phyloP scores from a whole-genome alignment of 2,888 invertebrate genomes.

The Colletes collaris region DNA sequence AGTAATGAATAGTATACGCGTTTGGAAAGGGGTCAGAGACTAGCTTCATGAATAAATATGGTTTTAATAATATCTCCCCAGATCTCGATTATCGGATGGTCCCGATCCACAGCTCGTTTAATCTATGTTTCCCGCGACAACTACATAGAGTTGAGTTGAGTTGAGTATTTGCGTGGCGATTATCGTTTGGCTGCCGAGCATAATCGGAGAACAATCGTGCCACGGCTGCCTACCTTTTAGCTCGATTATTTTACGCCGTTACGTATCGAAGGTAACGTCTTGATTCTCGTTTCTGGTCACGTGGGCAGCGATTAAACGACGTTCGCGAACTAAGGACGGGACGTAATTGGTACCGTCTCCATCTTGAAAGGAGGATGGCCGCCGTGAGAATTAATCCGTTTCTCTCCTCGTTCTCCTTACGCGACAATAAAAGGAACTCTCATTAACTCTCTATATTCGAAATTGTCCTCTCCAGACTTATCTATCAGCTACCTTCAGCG shows the following conservation, averaged over 20 bases:
- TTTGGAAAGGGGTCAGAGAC: too few species aligned
- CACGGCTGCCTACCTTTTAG: not conserved
- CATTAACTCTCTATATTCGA: slow-evolving; percentile 38
- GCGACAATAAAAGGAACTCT: slow-evolving; percentile 31
- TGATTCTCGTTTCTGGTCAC: slow-evolving; percentile 57
- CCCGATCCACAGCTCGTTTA: not conserved
- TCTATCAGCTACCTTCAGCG: not conserved
- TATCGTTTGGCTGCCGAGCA: slow-evolving; percentile 4
- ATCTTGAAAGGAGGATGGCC: slow-evolving; percentile 27
- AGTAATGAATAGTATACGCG: too few species aligned
- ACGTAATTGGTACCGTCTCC: slow-evolving; percentile 61
- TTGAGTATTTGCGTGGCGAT: slow-evolving; percentile 8
- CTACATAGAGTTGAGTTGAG: not conserved
- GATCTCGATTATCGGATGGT: not conserved
- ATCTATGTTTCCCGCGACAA: not conserved
- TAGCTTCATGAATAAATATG: too few species aligned
- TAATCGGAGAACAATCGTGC: slow-evolving; percentile 38
- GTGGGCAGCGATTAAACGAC: slow-evolving; percentile 65
- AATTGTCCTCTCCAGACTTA: slow-evolving; percentile 18
- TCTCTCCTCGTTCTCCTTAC: slow-evolving; percentile 30
- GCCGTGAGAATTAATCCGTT: slow-evolving; percentile 59
- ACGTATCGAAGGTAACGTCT: slow-evolving; percentile 60
- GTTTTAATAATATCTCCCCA: too few species aligned
- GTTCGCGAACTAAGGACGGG: slow-evolving; percentile 50
- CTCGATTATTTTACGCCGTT: slow-evolving; percentile 45